Evolutionary conservation across 2,888 invertebrate genomes (phyloP), one percentile per base, ranked within the genome.

Genomic region (Trilocha varians): DNA sequence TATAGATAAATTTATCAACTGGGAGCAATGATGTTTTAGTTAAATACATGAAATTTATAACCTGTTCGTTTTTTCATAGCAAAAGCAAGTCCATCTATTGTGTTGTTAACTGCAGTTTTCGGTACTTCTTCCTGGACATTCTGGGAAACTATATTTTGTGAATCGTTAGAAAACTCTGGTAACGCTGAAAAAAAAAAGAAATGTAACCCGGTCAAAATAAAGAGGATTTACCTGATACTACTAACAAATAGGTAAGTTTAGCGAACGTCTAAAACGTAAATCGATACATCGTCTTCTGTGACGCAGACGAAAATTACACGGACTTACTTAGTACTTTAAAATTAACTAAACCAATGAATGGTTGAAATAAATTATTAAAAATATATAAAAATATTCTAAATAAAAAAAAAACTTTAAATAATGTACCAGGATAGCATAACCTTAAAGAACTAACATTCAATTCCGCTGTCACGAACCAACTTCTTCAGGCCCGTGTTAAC

Each of bases 401-500:
- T 5, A 11, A 9, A 0, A 25, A 25, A 25, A 25, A 25, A 25
- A 25, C 5, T 18, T 18, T 5, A 4, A 4, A 18, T 18, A 5
- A 18, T 9, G 3, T 25, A 25, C 25, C 25, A 25, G 25, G 25
- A 25, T 9, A 25, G 1, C 25, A 25, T 6, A 25, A 25, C 6
- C 8, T 11, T 2, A 9, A 3, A 5, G 25, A 25, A 25, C 25
- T 25, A 25, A 25, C 25, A 25, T 4, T 25, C 25, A 1, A 25
- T 25, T 4, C 40, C 14, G 5, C 46, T 47, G 11, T 51, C 41
- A 39, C 45, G 41, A 2, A 48, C 40, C 1, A 45, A 70, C 55
- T 25, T 42, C n/a, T 38, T 47, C 34, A 69, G 47, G 11, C 59
- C 67, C 6, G 63, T 52, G 49, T 87, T 87, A 13, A 87, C 52